Percentiles rank a stretch among this genome's conserved stretches.
Evolutionary conservation across 2,888 invertebrate species (phyloP).

Genomic region (Pseudanteris insignis): DNA sequence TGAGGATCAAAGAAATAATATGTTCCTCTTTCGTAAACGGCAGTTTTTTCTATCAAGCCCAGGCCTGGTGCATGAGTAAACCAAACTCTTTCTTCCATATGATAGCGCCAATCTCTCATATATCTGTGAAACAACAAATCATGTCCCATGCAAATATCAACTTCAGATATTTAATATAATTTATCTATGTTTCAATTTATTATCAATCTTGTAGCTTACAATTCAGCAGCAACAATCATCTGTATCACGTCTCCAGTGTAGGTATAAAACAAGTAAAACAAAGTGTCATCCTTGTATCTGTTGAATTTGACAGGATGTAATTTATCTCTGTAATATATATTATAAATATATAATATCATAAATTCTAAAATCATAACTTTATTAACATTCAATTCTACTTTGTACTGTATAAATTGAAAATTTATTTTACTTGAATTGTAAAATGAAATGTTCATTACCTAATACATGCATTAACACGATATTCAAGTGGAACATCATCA

Average conservation of each 20-base stretch:
- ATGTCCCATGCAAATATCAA: no score
- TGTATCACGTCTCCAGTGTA: not conserved
- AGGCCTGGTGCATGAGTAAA: not conserved
- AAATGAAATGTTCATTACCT: no score
- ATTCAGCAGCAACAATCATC: not conserved
- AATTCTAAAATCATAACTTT: no score
- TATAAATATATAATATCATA: not conserved
- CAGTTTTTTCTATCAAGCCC: not conserved
- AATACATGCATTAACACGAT: not conserved
- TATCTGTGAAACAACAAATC: no score
- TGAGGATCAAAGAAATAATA: not conserved
- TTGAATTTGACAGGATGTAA: not conserved
- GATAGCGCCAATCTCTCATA: not conserved
- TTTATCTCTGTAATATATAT: constrained; percentile 1
- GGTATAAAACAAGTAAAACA: constrained; percentile 1
- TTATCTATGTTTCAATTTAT: no score
- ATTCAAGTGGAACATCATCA: not conserved
- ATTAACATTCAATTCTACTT: no score
- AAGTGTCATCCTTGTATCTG: not conserved
- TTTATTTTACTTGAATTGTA: no score
- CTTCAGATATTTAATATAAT: no score
- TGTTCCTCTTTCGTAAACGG: not conserved
- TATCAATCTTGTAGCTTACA: not conserved
- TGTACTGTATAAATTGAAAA: no score
- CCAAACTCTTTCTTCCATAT: not conserved